Percentiles rank a stretch among this genome's conserved stretches.
Conservation (phyloP, 2,888 invertebrate species). For the Lissonota sp. region DNA sequence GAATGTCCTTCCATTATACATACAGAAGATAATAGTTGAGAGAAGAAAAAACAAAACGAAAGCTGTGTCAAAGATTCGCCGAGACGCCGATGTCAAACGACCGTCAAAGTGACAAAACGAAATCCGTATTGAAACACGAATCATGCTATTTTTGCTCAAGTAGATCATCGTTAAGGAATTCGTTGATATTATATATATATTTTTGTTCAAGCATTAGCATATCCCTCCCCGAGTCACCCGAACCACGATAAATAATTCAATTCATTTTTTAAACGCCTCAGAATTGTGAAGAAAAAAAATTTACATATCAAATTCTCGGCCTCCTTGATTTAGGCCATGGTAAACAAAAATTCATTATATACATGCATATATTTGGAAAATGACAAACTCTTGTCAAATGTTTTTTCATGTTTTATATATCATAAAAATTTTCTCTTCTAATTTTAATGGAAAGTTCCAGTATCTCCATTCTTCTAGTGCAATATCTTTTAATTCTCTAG, state of each 20-base stretch:
- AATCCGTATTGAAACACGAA: slow-evolving; percentile 27
- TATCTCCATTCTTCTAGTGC: slow-evolving; percentile 8
- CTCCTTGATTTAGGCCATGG: neutral
- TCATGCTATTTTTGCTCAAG: slow-evolving; percentile 58
- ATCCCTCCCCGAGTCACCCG: slow-evolving; percentile 1
- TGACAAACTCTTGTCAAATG: slow-evolving; percentile 8
- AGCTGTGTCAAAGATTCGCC: slow-evolving; percentile 56
- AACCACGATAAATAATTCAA: slow-evolving; percentile 30
- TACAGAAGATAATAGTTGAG: neutral
- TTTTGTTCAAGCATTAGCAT: slow-evolving; percentile 11
- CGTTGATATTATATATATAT: slow-evolving; percentile 9
- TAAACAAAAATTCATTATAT: slow-evolving; percentile 2
- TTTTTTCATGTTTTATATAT: slow-evolving; percentile 30
- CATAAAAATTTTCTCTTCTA: neutral
- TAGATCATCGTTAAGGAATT: slow-evolving; percentile 31
- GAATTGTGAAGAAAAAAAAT: slow-evolving; percentile 13
- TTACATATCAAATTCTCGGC: slow-evolving; percentile 54
- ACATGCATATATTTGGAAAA: neutral
- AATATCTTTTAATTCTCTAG: neutral
- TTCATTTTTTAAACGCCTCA: slow-evolving; percentile 7
- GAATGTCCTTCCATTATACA: slow-evolving; percentile 40
- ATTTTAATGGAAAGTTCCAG: neutral
- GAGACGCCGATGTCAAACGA: neutral
- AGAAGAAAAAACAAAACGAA: slow-evolving; percentile 42
- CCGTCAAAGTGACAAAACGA: slow-evolving; percentile 33